Evolutionary conservation across 1,140 invertebrate species (phyloP), one percentile per base, ranked within the genome.

Genomic region (Mercenaria mercenaria): DNA sequence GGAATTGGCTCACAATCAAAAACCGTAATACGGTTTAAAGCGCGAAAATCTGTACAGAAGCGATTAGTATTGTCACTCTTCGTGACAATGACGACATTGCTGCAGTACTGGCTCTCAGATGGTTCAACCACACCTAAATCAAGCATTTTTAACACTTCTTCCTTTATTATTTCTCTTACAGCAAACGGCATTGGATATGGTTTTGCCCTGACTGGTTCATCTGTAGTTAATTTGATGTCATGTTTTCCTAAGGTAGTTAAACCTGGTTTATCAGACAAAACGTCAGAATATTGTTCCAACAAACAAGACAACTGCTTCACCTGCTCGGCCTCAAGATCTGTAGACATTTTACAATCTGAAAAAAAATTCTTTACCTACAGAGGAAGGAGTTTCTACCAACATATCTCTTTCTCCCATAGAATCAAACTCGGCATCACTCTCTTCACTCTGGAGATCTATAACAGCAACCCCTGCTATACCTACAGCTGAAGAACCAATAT

Each of bases 21-120:
- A 32, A 89, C 61, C 3, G 86, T 91, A 0, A 87, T 64, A 23
- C 37, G 26, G 50, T 93, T 93, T 10, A 92, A 96, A 47, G 43
- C 6, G 15, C 43, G 43, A 47, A 47, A 47, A 47, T 47, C 4
- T 93, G 95, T 92, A 47, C 96, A 96, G 37, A 97, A 93, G 43
- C 96, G 90, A 43, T 96, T 92, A 26, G 92, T 89, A 20, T 95
- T 95, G 91, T 97, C 93, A 0, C 92, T 41, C 86, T 97, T 97
- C 23, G 92, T 47, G 0, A 87, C 50, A 26, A 87, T 77, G 20
- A 84, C 81, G 13, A 84, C 32, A 69, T 50, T 50, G 6, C n/a
- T 41, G 26, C 20, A 72, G 74, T 50, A 85, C 37, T 50, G 15
- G 18, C 32, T 47, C 1, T 85, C 43, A 32, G 82, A 85, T 20